These are phyloP conservation scores for Lordiphosa clarofinis DNA, from an alignment of 1,140 invertebrate species.

Conservation along the genomic window DNA sequence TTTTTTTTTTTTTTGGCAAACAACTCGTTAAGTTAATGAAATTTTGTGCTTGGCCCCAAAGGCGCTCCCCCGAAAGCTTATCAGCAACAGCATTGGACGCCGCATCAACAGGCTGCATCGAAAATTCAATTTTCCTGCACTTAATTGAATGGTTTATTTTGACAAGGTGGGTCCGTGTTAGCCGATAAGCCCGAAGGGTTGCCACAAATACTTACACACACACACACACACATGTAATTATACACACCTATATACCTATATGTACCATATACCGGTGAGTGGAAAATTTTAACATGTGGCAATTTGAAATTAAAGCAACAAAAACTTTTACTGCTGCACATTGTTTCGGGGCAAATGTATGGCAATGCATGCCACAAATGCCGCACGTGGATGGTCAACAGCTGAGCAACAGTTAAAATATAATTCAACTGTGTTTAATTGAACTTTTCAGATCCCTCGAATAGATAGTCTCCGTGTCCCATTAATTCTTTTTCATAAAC, in stretches of 20 bases:
- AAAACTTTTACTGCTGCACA: conserved; percentile 13
- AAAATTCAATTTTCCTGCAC: conserved; percentile 71
- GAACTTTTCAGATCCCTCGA: no score
- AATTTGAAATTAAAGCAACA: conserved; percentile 27
- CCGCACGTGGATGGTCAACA: conserved; percentile 12
- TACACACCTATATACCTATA: no score
- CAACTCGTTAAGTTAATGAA: conserved; percentile 74
- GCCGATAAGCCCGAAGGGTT: conserved; percentile 55
- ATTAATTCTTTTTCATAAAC: neutral
- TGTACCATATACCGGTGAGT: conserved; percentile 17
- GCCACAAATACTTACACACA: conserved; percentile 20
- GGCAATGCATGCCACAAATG: conserved; percentile 12
- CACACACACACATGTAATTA: conserved; percentile 3
- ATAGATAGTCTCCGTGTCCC: no score
- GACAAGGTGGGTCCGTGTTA: conserved; percentile 62
- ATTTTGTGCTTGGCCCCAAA: conserved; percentile 38
- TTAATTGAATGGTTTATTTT: conserved; percentile 76
- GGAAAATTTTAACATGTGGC: conserved; percentile 22
- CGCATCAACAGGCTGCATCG: conserved; percentile 29
- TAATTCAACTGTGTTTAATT: no score
- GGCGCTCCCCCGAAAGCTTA: conserved; percentile 41
- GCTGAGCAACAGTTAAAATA: neutral
- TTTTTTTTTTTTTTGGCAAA: conserved; percentile 49
- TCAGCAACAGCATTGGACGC: conserved; percentile 58
- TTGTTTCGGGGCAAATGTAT: conserved; percentile 14